Percentiles rank a stretch among this genome's conserved stretches.
phyloP scores from a whole-genome alignment of 1,140 invertebrate genomes.

The Ostrea denselamellosa region DNA sequence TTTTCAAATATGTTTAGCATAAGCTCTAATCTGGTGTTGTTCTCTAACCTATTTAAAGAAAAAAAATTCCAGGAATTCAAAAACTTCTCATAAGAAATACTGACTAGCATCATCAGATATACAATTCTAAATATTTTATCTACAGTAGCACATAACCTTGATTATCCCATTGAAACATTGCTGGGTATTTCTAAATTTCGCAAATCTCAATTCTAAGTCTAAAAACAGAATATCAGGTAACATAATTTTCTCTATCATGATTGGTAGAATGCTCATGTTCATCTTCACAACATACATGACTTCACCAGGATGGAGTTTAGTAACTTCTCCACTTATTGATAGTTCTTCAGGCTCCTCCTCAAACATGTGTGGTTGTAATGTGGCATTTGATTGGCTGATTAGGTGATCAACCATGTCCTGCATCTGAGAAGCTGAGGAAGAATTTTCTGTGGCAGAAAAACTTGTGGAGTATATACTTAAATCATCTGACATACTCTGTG shows the following conservation, averaged over 20 bases:
- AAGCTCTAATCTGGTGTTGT: slow-evolving; percentile 73
- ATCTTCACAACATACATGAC: slow-evolving; percentile 33
- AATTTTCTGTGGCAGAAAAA: not conserved
- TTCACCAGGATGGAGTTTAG: slow-evolving; percentile 41
- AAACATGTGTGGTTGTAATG: slow-evolving; percentile 46
- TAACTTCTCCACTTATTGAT: not conserved
- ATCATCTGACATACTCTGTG: not conserved
- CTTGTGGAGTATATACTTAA: slow-evolving; percentile 12
- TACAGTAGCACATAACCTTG: not conserved
- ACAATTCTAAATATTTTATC: not conserved
- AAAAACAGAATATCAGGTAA: no score
- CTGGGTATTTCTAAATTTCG: no score
- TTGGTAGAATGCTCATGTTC: not conserved
- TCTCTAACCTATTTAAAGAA: slow-evolving; percentile 68
- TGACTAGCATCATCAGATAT: not conserved
- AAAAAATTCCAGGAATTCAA: not conserved
- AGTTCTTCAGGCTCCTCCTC: slow-evolving; percentile 54
- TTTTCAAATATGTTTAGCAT: slow-evolving; percentile 75
- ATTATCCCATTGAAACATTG: no score
- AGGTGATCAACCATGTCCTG: slow-evolving; percentile 59
- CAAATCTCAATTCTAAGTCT: no score
- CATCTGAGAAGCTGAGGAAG: slow-evolving; percentile 44
- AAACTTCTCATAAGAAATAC: not conserved
- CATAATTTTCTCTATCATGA: no score
- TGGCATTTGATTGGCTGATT: slow-evolving; percentile 47